These are phyloP conservation scores for Plestiodon gilberti DNA, from an alignment of 2,113 vertebrate genomes.

Conservation along the genomic window DNA sequence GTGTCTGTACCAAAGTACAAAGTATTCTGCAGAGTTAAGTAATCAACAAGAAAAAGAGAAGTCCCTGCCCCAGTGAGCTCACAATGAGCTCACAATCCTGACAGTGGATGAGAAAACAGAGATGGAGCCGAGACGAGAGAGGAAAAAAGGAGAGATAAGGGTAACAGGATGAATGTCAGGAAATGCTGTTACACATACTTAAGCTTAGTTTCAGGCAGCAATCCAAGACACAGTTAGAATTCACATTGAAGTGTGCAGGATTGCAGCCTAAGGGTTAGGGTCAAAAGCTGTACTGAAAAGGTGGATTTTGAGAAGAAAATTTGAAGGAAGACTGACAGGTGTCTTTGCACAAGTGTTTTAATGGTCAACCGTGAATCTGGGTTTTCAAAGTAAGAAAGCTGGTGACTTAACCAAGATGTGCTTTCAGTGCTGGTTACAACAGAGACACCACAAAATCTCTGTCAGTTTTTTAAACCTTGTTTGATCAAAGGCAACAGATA, in stretches of 20 bases:
- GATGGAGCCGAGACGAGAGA: background rate
- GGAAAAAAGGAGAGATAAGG: too few relatives aligned
- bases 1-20: too few relatives aligned
- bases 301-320: background rate
- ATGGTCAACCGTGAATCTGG: background rate
- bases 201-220: background rate
- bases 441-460: background rate
- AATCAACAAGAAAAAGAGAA: too few relatives aligned
- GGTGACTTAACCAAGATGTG: background rate
- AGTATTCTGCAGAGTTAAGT: too few relatives aligned
- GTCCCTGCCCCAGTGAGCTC: background rate
- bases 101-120: background rate
- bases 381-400: background rate
- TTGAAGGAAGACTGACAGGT: background rate
- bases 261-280: background rate
- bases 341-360: background rate
- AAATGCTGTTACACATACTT: background rate
- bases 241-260: background rate
- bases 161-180: background rate
- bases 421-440: background rate
- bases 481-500: background rate
- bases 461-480: background rate
- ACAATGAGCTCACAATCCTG: background rate
- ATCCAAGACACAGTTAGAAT: background rate
- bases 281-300: background rate